Evolutionary conservation across 2,888 invertebrate species (phyloP).

Genomic region (Dioctria rufipes): DNA sequence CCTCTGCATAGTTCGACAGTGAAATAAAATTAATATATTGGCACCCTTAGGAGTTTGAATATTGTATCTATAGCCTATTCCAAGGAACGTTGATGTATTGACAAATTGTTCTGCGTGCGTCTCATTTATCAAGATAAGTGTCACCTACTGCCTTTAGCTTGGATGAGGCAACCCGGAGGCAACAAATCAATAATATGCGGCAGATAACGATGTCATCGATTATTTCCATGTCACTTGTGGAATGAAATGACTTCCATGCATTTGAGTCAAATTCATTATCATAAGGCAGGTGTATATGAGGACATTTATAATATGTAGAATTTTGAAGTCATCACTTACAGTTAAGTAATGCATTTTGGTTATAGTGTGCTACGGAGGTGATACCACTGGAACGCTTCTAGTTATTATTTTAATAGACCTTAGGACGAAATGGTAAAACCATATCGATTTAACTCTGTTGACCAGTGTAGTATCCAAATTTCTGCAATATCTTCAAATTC

Average conservation of each 20-base stretch:
- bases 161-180: not conserved
- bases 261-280: slow-evolving; percentile 1
- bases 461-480: too few species aligned
- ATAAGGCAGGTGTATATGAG: too few species aligned
- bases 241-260: slow-evolving; percentile 18
- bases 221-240: slow-evolving; percentile 19
- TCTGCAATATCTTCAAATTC: too few species aligned
- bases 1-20: not conserved
- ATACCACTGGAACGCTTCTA: too few species aligned
- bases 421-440: too few species aligned
- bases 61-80: slow-evolving; percentile 15
- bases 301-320: too few species aligned
- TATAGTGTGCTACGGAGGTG: too few species aligned
- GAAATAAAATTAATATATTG: slow-evolving; percentile 7
- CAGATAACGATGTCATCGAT: slow-evolving; percentile 45
- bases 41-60: slow-evolving; percentile 16
- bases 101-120: slow-evolving; percentile 24
- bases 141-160: not conserved
- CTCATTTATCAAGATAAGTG: slow-evolving; percentile 44
- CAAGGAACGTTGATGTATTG: slow-evolving; percentile 39
- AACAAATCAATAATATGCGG: slow-evolving; percentile 38
- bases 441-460: too few species aligned
- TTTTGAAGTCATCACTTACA: too few species aligned
- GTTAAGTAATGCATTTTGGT: too few species aligned
- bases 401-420: too few species aligned